phyloP scores from a whole-genome alignment of 2,888 invertebrate species.

The Thera obeliscata region DNA sequence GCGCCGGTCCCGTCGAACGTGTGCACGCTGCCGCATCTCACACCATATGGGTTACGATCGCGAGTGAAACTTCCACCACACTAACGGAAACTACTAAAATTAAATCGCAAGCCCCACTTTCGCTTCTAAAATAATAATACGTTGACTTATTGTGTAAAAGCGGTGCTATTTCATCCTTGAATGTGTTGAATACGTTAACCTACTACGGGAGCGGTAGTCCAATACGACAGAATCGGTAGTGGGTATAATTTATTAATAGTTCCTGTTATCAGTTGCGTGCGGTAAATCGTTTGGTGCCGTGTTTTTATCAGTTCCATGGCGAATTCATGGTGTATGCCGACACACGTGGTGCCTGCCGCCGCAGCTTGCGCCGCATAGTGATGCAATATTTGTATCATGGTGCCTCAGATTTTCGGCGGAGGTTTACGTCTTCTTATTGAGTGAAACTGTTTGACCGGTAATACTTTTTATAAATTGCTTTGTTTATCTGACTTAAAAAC shows the following conservation, averaged over 20 bases:
- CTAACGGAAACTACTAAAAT: constrained; percentile 25
- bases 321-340: constrained; percentile 59
- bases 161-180: constrained; percentile 21
- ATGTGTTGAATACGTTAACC: constrained; percentile 69
- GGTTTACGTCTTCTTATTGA: constrained; percentile 39
- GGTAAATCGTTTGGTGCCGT: constrained; percentile 46
- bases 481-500: constrained; percentile 9
- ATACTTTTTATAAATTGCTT: constrained; percentile 2
- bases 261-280: constrained; percentile 63
- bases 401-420: constrained; percentile 58
- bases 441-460: constrained; percentile 47
- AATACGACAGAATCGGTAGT: constrained; percentile 45
- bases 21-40: constrained; percentile 43
- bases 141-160: constrained; percentile 8
- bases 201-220: constrained; percentile 46
- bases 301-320: constrained; percentile 60
- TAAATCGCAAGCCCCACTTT: constrained; percentile 2
- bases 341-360: constrained; percentile 66
- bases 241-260: constrained; percentile 50
- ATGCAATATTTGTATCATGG: constrained; percentile 77
- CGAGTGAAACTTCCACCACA: constrained; percentile 43
- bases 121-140: constrained; percentile 14
- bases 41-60: constrained; percentile 60
- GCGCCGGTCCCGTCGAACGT: constrained; percentile 61
- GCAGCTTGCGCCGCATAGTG: constrained; percentile 61